These are phyloP conservation scores for Lymantria dispar DNA, from an alignment of 2,888 invertebrate genomes.

Conservation along the genomic window DNA sequence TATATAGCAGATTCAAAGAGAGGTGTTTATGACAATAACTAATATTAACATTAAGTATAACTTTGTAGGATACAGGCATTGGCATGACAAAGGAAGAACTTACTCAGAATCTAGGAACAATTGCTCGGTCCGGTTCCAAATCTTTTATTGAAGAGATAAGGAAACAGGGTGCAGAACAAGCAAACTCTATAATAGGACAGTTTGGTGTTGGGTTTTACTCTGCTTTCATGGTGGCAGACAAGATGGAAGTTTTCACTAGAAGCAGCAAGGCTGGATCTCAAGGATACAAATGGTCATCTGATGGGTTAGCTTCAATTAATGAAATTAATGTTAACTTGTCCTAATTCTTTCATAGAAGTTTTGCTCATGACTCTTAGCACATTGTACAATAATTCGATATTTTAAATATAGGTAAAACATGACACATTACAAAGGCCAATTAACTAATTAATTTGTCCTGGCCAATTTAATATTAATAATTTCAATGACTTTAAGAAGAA, in stretches of 20 bases:
- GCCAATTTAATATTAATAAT: too few relatives aligned
- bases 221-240: slow-evolving; percentile 97
- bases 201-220: slow-evolving; percentile 99
- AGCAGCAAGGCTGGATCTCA: slow-evolving; percentile 84
- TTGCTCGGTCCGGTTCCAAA: slow-evolving; percentile 97
- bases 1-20: background rate
- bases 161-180: slow-evolving; percentile 82
- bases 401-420: too few relatives aligned
- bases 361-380: too few relatives aligned
- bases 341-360: too few relatives aligned
- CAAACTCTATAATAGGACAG: slow-evolving; percentile 95
- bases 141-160: slow-evolving; percentile 94
- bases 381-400: too few relatives aligned
- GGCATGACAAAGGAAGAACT: slow-evolving; percentile 98
- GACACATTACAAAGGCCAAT: too few relatives aligned
- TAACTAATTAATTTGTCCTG: too few relatives aligned
- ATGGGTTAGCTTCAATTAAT: slow-evolving; percentile 86
- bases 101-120: slow-evolving; percentile 95
- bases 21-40: background rate
- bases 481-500: too few relatives aligned
- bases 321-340: too few relatives aligned
- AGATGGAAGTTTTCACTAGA: slow-evolving; percentile 95
- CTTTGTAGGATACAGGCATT: slow-evolving; percentile 92
- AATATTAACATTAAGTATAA: slow-evolving; percentile 1
- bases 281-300: slow-evolving; percentile 94